Conservation (phyloP, 2,797 vertebrate genomes). For the Hyperoplus immaculatus region DNA sequence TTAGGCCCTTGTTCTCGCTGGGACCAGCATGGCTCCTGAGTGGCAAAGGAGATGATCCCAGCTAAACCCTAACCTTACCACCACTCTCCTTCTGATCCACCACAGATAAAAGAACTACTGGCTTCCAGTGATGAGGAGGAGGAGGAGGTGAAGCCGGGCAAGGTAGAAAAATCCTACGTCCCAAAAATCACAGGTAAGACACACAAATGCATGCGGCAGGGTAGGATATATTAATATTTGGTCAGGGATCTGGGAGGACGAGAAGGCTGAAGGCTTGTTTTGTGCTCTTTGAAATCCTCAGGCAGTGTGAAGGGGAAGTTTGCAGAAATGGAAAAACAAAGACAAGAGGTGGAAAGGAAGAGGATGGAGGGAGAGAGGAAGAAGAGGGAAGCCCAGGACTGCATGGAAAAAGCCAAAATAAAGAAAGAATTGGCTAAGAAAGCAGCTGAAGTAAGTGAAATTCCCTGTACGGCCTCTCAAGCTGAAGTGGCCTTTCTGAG, state of each 20-base stretch:
- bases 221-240: background rate
- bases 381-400: conserved; percentile 92
- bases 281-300: conserved; percentile 73
- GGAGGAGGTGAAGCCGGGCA: conserved; percentile 89
- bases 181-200: conserved; percentile 97
- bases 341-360: conserved; percentile 93
- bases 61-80: conserved; percentile 81
- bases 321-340: conserved; percentile 98
- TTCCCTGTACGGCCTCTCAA: conserved; percentile 10
- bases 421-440: conserved; percentile 95
- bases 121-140: conserved; percentile 96
- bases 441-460: conserved; percentile 90
- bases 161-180: conserved; percentile 95
- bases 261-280: conserved; percentile 39
- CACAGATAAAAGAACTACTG: conserved; percentile 96
- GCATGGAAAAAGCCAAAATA: conserved; percentile 96
- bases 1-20: conserved; percentile 79
- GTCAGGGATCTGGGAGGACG: background rate
- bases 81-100: conserved; percentile 72
- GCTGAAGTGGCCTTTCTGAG: conserved; percentile 27
- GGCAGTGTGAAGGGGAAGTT: conserved; percentile 99
- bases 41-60: conserved; percentile 84
- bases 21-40: conserved; percentile 82
- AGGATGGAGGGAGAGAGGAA: conserved; percentile 93
- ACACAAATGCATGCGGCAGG: background rate